Conservation (phyloP, 2,113 vertebrate genomes). For the Capreolus pygargus region DNA sequence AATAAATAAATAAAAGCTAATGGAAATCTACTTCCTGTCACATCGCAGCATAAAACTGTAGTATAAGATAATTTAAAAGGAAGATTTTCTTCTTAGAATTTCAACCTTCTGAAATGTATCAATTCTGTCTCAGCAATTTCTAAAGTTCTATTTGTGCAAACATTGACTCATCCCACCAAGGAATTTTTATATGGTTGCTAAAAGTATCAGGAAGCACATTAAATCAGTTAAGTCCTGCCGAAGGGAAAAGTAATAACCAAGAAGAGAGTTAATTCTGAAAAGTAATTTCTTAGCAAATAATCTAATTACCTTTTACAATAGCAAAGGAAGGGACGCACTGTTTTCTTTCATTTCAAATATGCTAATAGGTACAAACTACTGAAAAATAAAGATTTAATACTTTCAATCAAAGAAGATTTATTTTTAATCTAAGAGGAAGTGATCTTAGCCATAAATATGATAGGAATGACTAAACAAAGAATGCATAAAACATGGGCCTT, state of each 20-base stretch:
- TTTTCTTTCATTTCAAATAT: constrained; percentile 45
- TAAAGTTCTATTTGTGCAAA: neutral
- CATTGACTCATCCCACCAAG: neutral
- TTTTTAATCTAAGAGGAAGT: constrained; percentile 36
- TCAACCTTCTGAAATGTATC: neutral
- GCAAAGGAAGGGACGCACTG: neutral
- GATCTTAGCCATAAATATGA: neutral
- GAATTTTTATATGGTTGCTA: neutral
- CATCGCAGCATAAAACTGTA: neutral
- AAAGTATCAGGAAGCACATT: neutral
- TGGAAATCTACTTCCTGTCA: neutral
- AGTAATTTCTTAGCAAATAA: constrained; percentile 54
- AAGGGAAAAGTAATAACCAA: constrained; percentile 12
- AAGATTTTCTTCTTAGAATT: neutral
- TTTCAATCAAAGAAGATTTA: constrained; percentile 35
- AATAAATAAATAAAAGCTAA: neutral
- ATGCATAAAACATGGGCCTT: neutral
- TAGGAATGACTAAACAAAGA: neutral
- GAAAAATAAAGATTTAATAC: constrained; percentile 15
- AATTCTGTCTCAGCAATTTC: neutral
- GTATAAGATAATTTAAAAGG: neutral
- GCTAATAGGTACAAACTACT: constrained; percentile 14
- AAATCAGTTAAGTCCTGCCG: neutral
- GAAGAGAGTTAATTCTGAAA: constrained; percentile 35
- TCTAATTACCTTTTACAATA: constrained; percentile 42